Percentiles rank a stretch among this genome's conserved stretches.
Evolutionary conservation across 2,797 vertebrate species (phyloP).

Genomic region (Myioborus miniatus): DNA sequence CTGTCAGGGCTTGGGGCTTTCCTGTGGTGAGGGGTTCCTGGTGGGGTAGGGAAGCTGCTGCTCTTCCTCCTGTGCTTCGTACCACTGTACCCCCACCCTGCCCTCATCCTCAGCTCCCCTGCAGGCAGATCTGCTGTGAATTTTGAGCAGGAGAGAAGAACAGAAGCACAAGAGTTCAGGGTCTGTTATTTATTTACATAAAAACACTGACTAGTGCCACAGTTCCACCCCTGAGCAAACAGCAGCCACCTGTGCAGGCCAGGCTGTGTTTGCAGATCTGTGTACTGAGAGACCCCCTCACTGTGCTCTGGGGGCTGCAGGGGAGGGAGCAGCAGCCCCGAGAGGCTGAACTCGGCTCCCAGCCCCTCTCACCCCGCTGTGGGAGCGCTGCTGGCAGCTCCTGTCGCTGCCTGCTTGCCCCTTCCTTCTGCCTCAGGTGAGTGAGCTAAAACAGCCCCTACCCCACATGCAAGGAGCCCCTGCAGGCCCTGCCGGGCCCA

Average conservation of each 20-base stretch:
- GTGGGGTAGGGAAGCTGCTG: not conserved
- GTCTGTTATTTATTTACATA: slow-evolving; percentile 58
- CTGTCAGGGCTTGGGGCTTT: not conserved
- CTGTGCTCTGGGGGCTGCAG: not conserved
- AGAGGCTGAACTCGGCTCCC: not conserved
- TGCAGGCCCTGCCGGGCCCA: not conserved
- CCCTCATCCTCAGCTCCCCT: not conserved
- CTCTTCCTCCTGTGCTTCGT: not conserved
- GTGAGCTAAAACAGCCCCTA: not conserved
- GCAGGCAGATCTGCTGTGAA: not conserved
- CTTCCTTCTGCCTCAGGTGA: not conserved
- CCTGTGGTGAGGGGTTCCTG: not conserved
- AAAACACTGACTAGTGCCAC: slow-evolving; percentile 23
- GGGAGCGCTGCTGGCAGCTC: not conserved
- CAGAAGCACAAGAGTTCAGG: not conserved
- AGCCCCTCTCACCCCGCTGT: not conserved
- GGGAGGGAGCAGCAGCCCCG: not conserved
- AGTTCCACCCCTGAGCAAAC: slow-evolving; percentile 5
- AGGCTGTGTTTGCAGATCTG: not conserved
- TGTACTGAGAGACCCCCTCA: not conserved
- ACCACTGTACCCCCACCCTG: accelerated
- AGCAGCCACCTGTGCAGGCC: not conserved
- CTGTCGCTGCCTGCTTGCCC: not conserved
- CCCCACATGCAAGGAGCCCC: not conserved
- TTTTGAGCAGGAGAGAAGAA: not conserved